Conservation (phyloP, 2,888 invertebrate species). For the Petrolisthes cinctipes region DNA sequence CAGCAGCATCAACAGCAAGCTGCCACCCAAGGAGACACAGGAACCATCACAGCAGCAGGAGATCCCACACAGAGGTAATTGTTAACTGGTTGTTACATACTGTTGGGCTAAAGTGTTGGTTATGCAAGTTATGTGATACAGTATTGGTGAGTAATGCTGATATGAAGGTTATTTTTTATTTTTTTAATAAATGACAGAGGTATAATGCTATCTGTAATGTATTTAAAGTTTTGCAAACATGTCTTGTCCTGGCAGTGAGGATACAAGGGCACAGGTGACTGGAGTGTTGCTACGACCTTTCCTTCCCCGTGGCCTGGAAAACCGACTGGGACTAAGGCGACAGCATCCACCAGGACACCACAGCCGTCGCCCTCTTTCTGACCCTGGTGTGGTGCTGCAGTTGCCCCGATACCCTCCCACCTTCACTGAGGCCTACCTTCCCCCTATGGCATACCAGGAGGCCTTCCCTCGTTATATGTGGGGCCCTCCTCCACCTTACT, state of each 20-base stretch:
- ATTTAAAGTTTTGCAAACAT: not conserved
- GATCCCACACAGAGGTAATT: slow-evolving; percentile 37
- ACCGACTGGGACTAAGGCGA: slow-evolving; percentile 53
- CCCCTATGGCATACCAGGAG: slow-evolving; percentile 65
- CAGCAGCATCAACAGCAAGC: slow-evolving; percentile 23
- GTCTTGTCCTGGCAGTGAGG: slow-evolving; percentile 36
- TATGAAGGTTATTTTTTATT: not conserved
- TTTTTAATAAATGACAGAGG: not conserved
- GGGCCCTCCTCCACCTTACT: slow-evolving; percentile 90
- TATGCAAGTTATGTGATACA: not conserved
- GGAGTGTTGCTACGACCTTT: slow-evolving; percentile 63
- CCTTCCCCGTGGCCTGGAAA: slow-evolving; percentile 64
- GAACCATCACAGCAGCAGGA: slow-evolving; percentile 6
- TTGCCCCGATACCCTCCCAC: slow-evolving; percentile 61
- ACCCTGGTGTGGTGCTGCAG: slow-evolving; percentile 61
- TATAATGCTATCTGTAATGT: not conserved
- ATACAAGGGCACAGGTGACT: slow-evolving; percentile 56
- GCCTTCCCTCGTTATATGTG: slow-evolving; percentile 74
- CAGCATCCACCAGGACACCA: slow-evolving; percentile 47
- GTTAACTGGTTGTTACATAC: not conserved
- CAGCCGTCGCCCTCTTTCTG: slow-evolving; percentile 55
- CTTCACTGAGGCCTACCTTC: slow-evolving; percentile 65
- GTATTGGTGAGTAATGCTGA: not conserved
- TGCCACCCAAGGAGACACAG: slow-evolving; percentile 29
- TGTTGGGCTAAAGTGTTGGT: not conserved